Evolutionary conservation across 2,797 vertebrate species (phyloP), one percentile per base, ranked within the genome.

Genomic region (Hafferia zeledoni): DNA sequence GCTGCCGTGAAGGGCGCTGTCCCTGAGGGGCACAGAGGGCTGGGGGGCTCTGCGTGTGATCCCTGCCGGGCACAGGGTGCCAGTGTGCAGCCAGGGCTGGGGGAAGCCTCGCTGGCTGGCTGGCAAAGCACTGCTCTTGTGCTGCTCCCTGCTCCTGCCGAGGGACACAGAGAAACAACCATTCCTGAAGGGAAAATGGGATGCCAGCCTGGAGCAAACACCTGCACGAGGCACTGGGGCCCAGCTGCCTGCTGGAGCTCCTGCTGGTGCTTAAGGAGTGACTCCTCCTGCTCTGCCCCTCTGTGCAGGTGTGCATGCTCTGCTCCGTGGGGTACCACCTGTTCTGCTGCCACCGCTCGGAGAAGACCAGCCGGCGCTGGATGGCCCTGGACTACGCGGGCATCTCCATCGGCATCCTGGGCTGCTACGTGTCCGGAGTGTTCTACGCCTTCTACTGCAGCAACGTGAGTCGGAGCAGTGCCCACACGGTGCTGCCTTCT

Each of bases 391-490:
- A 99, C 94, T 99, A 99, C 1, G 99, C 99, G 0, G 99, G 99
- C 5, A 98, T 99, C 90, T 99, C 99, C 94, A 98, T 99, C 4
- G 99, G 99, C 43, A 99, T 99, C 96, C 97, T 99, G 96, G 99
- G 99, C 95, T 99, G 99, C 96, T 99, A 99, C 4, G 99, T 99
- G n/a, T 99, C 99, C 0, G 99, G 99, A 64, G 99, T 99, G 50
- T 99, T 99, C 98, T 99, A 99, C 56, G 99, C 99, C 10, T 99
- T 99, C 97, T 99, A 99, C 93, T 99, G 99, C 96, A 99, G 99
- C 81, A 99, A 99, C 1, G 99, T 99, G 96, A 98, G 99, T 98
- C 49, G 10, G 69, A 63, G 33, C 39, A 4, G 7, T 24, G 37
- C 30, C 89, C 28, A 5, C 17, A 41, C 41, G 18, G 31, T n/a